phyloP scores from a whole-genome alignment of 53 echinoderm and acorn worm species.

The Holothuria scabra region DNA sequence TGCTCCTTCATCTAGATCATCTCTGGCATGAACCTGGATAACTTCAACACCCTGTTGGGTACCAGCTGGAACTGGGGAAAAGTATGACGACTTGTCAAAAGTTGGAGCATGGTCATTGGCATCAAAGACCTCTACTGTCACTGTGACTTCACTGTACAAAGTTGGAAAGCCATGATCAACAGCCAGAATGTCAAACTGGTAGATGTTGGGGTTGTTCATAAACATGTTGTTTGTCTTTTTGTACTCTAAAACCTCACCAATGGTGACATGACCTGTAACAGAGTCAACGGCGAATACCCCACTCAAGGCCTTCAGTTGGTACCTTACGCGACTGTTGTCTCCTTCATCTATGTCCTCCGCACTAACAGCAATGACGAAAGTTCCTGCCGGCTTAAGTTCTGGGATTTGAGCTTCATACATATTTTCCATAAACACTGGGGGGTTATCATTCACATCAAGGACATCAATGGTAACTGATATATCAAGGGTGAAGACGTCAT shows the following conservation, averaged over 20 bases:
- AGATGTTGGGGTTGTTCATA: slow-evolving; percentile 76
- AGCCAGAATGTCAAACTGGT: slow-evolving; percentile 76
- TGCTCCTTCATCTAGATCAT: slow-evolving; percentile 71
- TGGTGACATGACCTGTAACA: slow-evolving; percentile 50
- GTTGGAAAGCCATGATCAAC: slow-evolving; percentile 83
- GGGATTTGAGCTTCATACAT: slow-evolving; percentile 58
- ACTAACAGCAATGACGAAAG: slow-evolving; percentile 63
- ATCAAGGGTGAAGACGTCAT: slow-evolving; percentile 60
- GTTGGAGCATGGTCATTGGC: slow-evolving; percentile 86
- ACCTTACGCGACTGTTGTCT: slow-evolving; percentile 69
- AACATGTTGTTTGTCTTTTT: slow-evolving; percentile 50
- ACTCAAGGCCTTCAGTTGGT: slow-evolving; percentile 74
- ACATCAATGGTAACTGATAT: slow-evolving; percentile 75
- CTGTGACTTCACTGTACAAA: slow-evolving; percentile 65
- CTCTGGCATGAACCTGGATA: slow-evolving; percentile 78
- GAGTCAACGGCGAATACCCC: slow-evolving; percentile 66
- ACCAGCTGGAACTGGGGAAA: slow-evolving; percentile 73
- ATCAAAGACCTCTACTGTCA: slow-evolving; percentile 73
- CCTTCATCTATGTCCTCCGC: slow-evolving; percentile 78
- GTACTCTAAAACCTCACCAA: slow-evolving; percentile 63
- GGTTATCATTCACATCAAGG: slow-evolving; percentile 88
- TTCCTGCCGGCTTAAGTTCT: slow-evolving; percentile 62
- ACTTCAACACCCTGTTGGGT: slow-evolving; percentile 39
- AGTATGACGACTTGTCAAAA: slow-evolving; percentile 68
- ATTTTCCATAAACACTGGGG: slow-evolving; percentile 65